Evolutionary conservation across 2,888 invertebrate genomes (phyloP).

Genomic region (Dyspetes luteomarginatus): DNA sequence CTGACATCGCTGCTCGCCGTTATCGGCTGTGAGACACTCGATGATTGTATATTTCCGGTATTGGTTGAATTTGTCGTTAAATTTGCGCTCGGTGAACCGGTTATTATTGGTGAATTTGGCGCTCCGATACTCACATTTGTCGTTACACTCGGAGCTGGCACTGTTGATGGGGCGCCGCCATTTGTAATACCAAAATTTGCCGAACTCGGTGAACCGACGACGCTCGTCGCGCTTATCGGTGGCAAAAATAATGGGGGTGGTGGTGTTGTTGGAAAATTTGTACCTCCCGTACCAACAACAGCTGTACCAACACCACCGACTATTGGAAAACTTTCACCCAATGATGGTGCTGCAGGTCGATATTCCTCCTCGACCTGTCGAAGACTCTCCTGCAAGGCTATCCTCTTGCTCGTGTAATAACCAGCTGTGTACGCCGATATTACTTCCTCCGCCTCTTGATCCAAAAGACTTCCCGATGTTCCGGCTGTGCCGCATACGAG

Average conservation of each 20-base stretch:
- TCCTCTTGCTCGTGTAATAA: slow-evolving; percentile 66
- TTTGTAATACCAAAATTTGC: slow-evolving; percentile 82
- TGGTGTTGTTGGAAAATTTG: slow-evolving; percentile 79
- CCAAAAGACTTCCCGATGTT: slow-evolving; percentile 82
- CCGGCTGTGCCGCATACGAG: slow-evolving; percentile 82
- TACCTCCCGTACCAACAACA: slow-evolving; percentile 69
- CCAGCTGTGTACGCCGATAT: slow-evolving; percentile 80
- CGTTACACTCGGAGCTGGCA: slow-evolving; percentile 84
- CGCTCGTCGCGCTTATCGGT: slow-evolving; percentile 84
- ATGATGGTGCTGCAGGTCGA: slow-evolving; percentile 70
- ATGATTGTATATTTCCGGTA: slow-evolving; percentile 77
- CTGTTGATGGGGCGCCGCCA: slow-evolving; percentile 75
- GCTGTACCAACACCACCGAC: slow-evolving; percentile 51
- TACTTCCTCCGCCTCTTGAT: slow-evolving; percentile 82
- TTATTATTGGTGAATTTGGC: slow-evolving; percentile 53
- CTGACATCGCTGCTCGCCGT: slow-evolving; percentile 85
- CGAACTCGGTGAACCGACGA: slow-evolving; percentile 84
- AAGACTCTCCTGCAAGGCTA: slow-evolving; percentile 66
- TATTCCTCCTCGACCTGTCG: slow-evolving; percentile 68
- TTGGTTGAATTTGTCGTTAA: slow-evolving; percentile 79
- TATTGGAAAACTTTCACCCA: slow-evolving; percentile 74
- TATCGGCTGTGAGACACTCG: slow-evolving; percentile 82
- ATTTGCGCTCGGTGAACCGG: slow-evolving; percentile 56
- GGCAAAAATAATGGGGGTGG: slow-evolving; percentile 84
- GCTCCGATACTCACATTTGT: slow-evolving; percentile 63